Conservation (phyloP, 2,113 vertebrate genomes). For the Hemiscyllium ocellatum region DNA sequence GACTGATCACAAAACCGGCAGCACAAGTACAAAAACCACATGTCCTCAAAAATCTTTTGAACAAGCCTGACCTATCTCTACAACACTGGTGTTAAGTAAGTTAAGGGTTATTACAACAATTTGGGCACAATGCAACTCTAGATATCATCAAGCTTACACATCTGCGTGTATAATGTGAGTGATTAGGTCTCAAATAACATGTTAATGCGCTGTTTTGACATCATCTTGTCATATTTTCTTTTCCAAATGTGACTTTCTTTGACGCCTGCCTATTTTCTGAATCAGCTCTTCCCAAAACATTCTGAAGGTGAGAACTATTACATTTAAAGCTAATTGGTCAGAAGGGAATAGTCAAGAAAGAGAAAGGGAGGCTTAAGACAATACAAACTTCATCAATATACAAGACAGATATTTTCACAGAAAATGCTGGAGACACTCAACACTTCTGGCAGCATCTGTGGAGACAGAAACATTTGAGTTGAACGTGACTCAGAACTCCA, state of each 20-base stretch:
- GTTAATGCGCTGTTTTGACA: conserved; percentile 21
- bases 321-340: conserved; percentile 1
- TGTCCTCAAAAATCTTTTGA: not conserved
- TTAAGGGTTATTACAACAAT: not conserved
- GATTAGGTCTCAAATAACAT: conserved; percentile 20
- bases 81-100: not conserved
- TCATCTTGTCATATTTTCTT: not conserved
- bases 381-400: not conserved
- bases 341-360: not conserved
- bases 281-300: conserved; percentile 17
- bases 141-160: not conserved
- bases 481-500: no score
- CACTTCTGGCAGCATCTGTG: no score
- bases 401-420: not conserved
- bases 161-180: not conserved
- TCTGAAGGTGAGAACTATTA: conserved; percentile 16
- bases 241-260: not conserved
- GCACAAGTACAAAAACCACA: not conserved
- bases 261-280: not conserved
- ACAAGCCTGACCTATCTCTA: not conserved
- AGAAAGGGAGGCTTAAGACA: not conserved
- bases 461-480: no score
- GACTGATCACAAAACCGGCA: not conserved
- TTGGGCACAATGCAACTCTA: not conserved
- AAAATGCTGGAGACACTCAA: not conserved